Evolutionary conservation across 2,888 invertebrate genomes (phyloP).

Genomic region (Drosophila imparisetae): DNA sequence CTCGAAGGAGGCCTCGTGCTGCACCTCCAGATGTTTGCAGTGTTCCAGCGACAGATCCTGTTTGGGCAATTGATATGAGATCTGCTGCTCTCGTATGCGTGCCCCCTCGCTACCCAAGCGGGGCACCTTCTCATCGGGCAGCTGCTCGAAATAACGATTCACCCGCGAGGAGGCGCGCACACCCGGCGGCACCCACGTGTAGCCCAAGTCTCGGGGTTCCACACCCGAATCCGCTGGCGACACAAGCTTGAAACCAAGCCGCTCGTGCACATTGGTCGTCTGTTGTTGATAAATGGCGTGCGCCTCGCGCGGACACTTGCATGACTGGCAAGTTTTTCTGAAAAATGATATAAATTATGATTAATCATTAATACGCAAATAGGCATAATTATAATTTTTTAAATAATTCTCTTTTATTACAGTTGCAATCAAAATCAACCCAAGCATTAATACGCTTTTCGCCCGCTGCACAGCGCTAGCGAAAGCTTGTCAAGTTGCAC

Average conservation of each 20-base stretch:
- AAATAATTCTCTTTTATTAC: not conserved
- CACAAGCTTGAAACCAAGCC: constrained; percentile 87
- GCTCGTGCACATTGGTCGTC: constrained; percentile 91
- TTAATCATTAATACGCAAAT: not conserved
- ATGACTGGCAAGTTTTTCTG: constrained; percentile 97
- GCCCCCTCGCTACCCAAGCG: constrained; percentile 91
- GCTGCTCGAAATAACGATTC: constrained; percentile 95
- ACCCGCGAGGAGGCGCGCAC: constrained; percentile 83
- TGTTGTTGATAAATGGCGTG: constrained; percentile 96
- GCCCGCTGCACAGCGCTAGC: constrained; percentile 26
- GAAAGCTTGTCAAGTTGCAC: constrained; percentile 44
- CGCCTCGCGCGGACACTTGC: constrained; percentile 95
- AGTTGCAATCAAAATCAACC: not conserved
- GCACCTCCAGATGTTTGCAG: constrained; percentile 92
- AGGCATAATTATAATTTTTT: not conserved
- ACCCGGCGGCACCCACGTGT: constrained; percentile 88
- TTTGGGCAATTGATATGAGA: constrained; percentile 95
- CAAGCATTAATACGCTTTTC: constrained; percentile 5
- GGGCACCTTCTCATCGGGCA: constrained; percentile 92
- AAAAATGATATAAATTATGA: constrained; percentile 59
- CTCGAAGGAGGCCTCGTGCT: constrained; percentile 92
- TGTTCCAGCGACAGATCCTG: constrained; percentile 96
- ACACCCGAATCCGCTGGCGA: constrained; percentile 86
- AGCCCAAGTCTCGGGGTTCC: constrained; percentile 88
- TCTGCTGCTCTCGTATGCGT: constrained; percentile 91